Evolutionary conservation across 1,140 invertebrate genomes (phyloP), one percentile per base, ranked within the genome.

Genomic region (Lepidurus arcticus): DNA sequence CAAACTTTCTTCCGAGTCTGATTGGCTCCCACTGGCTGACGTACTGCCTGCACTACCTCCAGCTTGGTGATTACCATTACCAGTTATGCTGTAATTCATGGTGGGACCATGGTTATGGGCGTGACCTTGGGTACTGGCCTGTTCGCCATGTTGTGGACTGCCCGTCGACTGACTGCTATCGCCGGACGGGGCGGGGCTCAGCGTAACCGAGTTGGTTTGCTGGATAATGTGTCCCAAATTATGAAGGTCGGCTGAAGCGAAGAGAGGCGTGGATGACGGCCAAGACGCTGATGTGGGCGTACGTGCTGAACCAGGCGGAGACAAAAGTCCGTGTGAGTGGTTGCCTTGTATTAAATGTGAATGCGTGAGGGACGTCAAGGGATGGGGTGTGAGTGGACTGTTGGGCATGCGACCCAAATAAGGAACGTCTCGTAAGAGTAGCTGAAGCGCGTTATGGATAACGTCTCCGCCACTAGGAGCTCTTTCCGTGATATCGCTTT

Each of bases 381-480:
- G 80, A 44, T 83, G 82, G 1, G 94, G 93, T 1, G 93, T 95
- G 7, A 94, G 90, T 4, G 93, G 93, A 80, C 92, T 94, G 76
- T 90, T 92, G 6, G 93, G 93, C 75, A 94, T 85, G 83, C 90
- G 87, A 76, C 92, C 91, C 80, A 93, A 83, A 81, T 91, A 88
- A 76, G 89, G 91, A 73, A 91, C 91, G 82, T 95, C 93, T 5
- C 93, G 89, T 44, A 94, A 91, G 10, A 97, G 87, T 86, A 96
- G 91, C 81, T 94, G 92, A 26, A 98, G 88, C 5, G 95, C 93
- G 86, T 98, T 98, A 87, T 95, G 94, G 76, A 98, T 86, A 8
- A 98, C 91, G 84, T 98, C 95, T 0, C 96, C 96, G 21, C 94
- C 94, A 0, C 94, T 92, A 0, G 95, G 94, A 81, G 94, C 94